A percentile compares a stretch with the other conserved stretches of the same genome.
These are phyloP conservation scores for Drosophila yooni DNA, from an alignment of 2,888 invertebrate species.

Conservation along the genomic window DNA sequence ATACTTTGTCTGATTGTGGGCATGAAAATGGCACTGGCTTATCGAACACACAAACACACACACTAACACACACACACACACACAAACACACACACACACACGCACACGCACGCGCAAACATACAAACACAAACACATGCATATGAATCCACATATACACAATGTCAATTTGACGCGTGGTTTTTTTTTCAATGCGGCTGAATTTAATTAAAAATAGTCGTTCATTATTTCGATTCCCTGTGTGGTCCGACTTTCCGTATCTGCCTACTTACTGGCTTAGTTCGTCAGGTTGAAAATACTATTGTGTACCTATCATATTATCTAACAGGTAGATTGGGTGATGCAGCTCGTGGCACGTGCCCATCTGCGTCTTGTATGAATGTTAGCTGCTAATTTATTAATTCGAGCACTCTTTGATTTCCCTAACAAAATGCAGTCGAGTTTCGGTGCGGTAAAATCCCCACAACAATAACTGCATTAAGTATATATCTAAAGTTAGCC, in stretches of 20 bases:
- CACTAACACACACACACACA: constrained; percentile 3
- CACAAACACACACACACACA: neutral
- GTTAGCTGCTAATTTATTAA: constrained; percentile 3
- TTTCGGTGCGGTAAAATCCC: too few species aligned
- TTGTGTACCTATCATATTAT: constrained; percentile 35
- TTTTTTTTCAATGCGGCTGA: constrained; percentile 22
- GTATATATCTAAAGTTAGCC: neutral
- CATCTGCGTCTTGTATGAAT: neutral
- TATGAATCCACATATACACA: neutral
- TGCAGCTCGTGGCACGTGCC: constrained; percentile 36
- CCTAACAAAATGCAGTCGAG: constrained; percentile 2
- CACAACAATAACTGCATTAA: neutral
- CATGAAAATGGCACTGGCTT: constrained; percentile 26
- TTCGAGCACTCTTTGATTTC: constrained; percentile 11
- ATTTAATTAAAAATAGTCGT: constrained; percentile 44
- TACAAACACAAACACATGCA: neutral
- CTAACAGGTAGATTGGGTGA: constrained; percentile 33
- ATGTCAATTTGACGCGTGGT: neutral
- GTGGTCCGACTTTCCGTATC: constrained; percentile 10
- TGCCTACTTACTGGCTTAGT: neutral
- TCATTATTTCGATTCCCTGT: neutral
- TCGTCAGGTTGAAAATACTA: neutral
- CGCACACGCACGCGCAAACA: neutral
- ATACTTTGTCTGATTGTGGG: constrained; percentile 4
- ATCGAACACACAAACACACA: constrained; percentile 28